These are phyloP conservation scores for Colletes collaris DNA, from an alignment of 2,888 invertebrate genomes.

Conservation along the genomic window DNA sequence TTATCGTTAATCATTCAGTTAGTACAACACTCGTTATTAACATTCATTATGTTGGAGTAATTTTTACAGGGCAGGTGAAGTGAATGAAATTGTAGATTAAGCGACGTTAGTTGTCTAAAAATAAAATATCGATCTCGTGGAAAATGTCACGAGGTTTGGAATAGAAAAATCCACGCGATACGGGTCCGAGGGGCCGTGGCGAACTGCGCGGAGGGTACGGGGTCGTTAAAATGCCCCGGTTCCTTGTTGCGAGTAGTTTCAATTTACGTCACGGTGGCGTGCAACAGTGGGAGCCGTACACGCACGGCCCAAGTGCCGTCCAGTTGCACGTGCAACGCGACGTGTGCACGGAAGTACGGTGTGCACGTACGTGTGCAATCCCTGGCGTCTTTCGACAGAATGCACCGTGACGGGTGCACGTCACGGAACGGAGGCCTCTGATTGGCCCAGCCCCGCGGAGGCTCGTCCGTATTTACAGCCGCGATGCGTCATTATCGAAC, in stretches of 20 bases:
- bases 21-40: too few species aligned
- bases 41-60: too few species aligned
- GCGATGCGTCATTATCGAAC: conserved; percentile 43
- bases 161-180: too few species aligned
- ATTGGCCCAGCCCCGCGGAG: conserved; percentile 48
- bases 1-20: too few species aligned
- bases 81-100: too few species aligned
- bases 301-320: background rate
- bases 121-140: too few species aligned
- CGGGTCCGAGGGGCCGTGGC: too few species aligned
- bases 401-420: conserved; percentile 18
- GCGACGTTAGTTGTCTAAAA: too few species aligned
- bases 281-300: background rate
- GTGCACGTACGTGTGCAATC: background rate
- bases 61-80: too few species aligned
- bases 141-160: too few species aligned
- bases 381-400: conserved; percentile 12
- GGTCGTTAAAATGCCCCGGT: too few species aligned
- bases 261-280: background rate
- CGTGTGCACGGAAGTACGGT: background rate
- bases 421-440: conserved; percentile 1
- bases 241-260: background rate
- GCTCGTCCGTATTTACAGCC: conserved; percentile 51
- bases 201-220: too few species aligned
- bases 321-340: conserved; percentile 5